These are phyloP conservation scores for Spatulosminthurus flaviceps DNA, from an alignment of 2,888 invertebrate genomes.

Conservation along the genomic window DNA sequence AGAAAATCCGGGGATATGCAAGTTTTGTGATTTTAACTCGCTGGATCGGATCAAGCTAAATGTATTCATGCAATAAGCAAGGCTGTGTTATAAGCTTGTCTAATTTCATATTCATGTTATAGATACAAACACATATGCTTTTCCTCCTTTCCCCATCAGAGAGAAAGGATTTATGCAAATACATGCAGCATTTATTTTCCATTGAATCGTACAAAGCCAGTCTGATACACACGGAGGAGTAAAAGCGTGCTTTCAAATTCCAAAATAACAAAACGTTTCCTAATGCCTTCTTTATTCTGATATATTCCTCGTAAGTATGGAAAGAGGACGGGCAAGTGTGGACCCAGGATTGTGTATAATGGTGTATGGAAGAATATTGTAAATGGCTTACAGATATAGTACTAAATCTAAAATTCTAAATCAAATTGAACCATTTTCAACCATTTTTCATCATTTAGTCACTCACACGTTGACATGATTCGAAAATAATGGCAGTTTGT, in stretches of 20 bases:
- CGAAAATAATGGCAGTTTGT: constrained; percentile 42
- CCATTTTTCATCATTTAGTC: constrained; percentile 54
- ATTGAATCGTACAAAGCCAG: not conserved
- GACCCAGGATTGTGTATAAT: too few species aligned
- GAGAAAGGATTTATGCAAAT: constrained; percentile 29
- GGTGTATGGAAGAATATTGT: not conserved
- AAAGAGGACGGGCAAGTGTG: too few species aligned
- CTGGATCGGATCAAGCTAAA: not conserved
- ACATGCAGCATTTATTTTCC: constrained; percentile 27
- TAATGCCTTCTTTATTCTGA: constrained; percentile 9
- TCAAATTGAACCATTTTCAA: constrained; percentile 9
- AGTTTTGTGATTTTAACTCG: not conserved
- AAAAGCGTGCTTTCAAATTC: constrained; percentile 15
- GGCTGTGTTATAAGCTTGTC: not conserved
- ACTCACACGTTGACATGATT: constrained; percentile 50
- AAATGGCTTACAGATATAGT: not conserved
- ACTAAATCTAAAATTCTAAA: not conserved
- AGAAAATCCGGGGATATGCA: not conserved
- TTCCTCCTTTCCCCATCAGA: not conserved
- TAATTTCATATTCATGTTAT: not conserved
- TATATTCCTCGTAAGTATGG: too few species aligned
- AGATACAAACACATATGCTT: not conserved
- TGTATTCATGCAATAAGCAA: not conserved
- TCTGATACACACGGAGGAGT: not conserved
- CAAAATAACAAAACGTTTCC: not conserved